Evolutionary conservation across 2,113 vertebrate genomes (phyloP), one percentile per base, ranked within the genome.

Genomic region (Campylorhamphus procurvoides): DNA sequence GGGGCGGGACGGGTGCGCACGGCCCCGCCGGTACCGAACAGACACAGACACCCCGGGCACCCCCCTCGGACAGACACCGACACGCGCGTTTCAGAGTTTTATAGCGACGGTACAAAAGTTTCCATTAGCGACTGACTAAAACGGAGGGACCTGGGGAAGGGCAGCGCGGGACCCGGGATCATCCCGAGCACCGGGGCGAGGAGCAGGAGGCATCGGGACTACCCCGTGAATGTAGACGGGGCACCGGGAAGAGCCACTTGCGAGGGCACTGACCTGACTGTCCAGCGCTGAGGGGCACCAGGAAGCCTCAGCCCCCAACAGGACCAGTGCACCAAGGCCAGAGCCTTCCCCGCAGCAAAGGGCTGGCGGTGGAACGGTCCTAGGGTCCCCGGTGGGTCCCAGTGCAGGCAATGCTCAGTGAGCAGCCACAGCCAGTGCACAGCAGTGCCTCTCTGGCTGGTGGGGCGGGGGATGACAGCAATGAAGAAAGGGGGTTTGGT

Each of bases 401-500:
- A 1, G 20, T 4, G n/a, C 53, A 46, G 50, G 52, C 24, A 22
- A n/a, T 22, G 67, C 52, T 39, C 3, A 0, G 29, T 17, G n/a
- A 91, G 46, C 47, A 42, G 83, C 35, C 35, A 49, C 40, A 72
- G 47, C 35, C 25, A 5, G 63, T 0, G 5, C 56, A 19, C 2
- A 3, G 53, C 15, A 6, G 17, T 0, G 7, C 23, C 50, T 47
- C 46, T 84, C 8, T 18, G 44, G 31, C 53, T 39, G 33, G 31
- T 1, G 4, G 15, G 20, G 1, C 14, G n/a, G 3, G 16, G 18
- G 4, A 20, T 1, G 0, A 81, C 17, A 79, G 96, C 89, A 97
- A 98, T 97, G 98, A 97, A 98, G 97, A 83, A 40, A 2, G 66
- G 94, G 95, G 81, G 79, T 60, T 82, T 85, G 95, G 95, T 81